A percentile compares a stretch with the other conserved stretches of the same genome.
Conservation (phyloP, 2,888 invertebrate species). For the Choristoneura rosaceana region DNA sequence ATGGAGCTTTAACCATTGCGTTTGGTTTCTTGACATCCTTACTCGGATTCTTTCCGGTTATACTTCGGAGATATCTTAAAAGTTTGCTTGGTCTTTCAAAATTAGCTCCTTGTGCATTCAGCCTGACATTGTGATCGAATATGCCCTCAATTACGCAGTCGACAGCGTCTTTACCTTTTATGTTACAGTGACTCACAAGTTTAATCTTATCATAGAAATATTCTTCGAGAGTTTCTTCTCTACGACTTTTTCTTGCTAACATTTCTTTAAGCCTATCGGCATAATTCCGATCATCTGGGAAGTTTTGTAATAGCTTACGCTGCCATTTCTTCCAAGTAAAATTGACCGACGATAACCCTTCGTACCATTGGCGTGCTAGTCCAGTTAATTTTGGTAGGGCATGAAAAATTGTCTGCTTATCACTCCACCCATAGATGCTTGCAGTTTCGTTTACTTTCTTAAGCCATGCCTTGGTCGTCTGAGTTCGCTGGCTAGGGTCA, state of each 20-base stretch:
- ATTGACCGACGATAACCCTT: conserved; percentile 30
- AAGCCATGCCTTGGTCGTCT: conserved; percentile 14
- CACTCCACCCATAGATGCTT: conserved; percentile 8
- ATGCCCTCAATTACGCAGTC: conserved; percentile 46
- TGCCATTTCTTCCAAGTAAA: conserved; percentile 44
- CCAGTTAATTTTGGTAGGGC: conserved; percentile 12
- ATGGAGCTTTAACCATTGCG: neutral
- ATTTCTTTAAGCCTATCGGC: conserved; percentile 39
- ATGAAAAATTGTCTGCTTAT: conserved; percentile 13
- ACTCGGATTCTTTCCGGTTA: conserved; percentile 8
- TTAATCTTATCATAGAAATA: conserved; percentile 39
- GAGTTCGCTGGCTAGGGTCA: conserved; percentile 10
- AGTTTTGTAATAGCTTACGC: conserved; percentile 36
- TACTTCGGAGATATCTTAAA: conserved; percentile 28
- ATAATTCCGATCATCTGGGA: conserved; percentile 44
- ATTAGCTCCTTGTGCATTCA: conserved; percentile 42
- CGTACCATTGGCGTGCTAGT: conserved; percentile 10
- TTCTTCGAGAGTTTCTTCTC: conserved; percentile 41
- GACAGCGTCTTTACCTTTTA: conserved; percentile 43
- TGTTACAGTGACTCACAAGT: too few species aligned
- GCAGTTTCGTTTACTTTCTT: conserved; percentile 10
- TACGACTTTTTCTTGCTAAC: conserved; percentile 31
- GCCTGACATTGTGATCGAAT: conserved; percentile 41
- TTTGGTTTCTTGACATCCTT: neutral
- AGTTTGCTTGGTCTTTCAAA: conserved; percentile 25